Evolutionary conservation across 2,888 invertebrate genomes (phyloP).

Genomic region (Apeira syringaria): DNA sequence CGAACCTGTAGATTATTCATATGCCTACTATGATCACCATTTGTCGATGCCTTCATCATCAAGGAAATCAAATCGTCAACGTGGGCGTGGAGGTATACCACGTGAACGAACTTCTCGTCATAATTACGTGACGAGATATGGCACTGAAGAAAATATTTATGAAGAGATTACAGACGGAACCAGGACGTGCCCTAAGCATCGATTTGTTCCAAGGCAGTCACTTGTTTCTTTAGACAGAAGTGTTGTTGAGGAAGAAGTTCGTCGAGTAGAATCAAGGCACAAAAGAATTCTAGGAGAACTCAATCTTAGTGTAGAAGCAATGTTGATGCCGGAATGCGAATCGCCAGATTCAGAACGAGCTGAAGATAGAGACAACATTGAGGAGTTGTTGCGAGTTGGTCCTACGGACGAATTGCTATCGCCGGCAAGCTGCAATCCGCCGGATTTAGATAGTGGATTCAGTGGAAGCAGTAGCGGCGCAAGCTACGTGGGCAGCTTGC

Average conservation of each 20-base stretch:
- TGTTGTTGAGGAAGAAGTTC: constrained; percentile 92
- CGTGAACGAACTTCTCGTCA: constrained; percentile 82
- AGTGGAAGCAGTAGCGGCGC: constrained; percentile 93
- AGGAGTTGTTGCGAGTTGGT: constrained; percentile 87
- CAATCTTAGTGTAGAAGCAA: constrained; percentile 94
- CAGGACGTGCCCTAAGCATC: constrained; percentile 76
- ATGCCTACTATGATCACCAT: constrained; percentile 91
- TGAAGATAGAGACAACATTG: constrained; percentile 84
- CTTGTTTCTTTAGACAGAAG: constrained; percentile 87
- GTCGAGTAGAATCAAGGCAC: constrained; percentile 92
- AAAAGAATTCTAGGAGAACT: constrained; percentile 92
- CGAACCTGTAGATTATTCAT: constrained; percentile 90
- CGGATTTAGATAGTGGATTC: constrained; percentile 92
- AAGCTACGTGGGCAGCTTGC: constrained; percentile 89
- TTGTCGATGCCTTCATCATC: constrained; percentile 85
- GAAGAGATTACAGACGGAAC: constrained; percentile 90
- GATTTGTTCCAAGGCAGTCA: constrained; percentile 81
- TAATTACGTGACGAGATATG: constrained; percentile 90
- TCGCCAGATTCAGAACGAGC: constrained; percentile 86
- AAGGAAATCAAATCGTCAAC: constrained; percentile 69
- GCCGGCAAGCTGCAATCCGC: constrained; percentile 86
- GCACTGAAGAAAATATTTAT: constrained; percentile 93
- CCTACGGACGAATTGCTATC: constrained; percentile 89
- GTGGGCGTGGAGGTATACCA: constrained; percentile 69
- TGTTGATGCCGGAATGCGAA: constrained; percentile 93